phyloP scores from a whole-genome alignment of 92 coral and sea anemone species.

The Epizoanthus rinbou region DNA sequence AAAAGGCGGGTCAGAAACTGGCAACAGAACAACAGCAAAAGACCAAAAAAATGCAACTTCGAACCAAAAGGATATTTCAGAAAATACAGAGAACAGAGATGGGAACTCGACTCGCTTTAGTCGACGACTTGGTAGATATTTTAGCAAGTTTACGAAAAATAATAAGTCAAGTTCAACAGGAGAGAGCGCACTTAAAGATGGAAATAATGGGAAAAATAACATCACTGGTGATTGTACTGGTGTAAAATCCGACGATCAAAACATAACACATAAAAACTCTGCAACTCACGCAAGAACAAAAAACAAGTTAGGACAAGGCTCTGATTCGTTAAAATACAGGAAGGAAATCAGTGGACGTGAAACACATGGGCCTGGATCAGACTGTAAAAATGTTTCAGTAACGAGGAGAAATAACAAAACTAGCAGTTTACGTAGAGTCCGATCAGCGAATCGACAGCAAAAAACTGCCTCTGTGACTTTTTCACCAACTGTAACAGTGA shows the following conservation, averaged over 20 bases:
- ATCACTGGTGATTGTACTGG: too few relatives aligned
- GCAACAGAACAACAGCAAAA: neutral
- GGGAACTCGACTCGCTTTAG: slow-evolving; percentile 2
- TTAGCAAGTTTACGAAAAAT: slow-evolving; percentile 30
- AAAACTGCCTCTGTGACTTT: slow-evolving; percentile 81
- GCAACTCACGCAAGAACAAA: neutral
- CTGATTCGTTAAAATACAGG: slow-evolving; percentile 51
- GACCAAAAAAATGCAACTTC: neutral
- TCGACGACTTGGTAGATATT: slow-evolving; percentile 34
- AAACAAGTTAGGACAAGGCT: slow-evolving; percentile 7
- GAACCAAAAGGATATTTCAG: slow-evolving; percentile 4
- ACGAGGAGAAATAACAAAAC: slow-evolving; percentile 34
- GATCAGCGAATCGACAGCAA: slow-evolving; percentile 40
- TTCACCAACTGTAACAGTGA: slow-evolving; percentile 68
- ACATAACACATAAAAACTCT: slow-evolving; percentile 11
- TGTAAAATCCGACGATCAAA: neutral
- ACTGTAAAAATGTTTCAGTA: slow-evolving; percentile 57
- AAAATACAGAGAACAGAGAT: slow-evolving; percentile 26
- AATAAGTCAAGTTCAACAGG: slow-evolving; percentile 3
- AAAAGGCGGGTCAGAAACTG: neutral
- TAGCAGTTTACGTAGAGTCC: slow-evolving; percentile 46
- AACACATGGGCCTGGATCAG: slow-evolving; percentile 54
- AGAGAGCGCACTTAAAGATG: slow-evolving; percentile 8
- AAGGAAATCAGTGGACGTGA: slow-evolving; percentile 57
- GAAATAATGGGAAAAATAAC: neutral